Evolutionary conservation across 2,797 vertebrate species (phyloP), one percentile per base, ranked within the genome.

Genomic region (Borostomias antarcticus): DNA sequence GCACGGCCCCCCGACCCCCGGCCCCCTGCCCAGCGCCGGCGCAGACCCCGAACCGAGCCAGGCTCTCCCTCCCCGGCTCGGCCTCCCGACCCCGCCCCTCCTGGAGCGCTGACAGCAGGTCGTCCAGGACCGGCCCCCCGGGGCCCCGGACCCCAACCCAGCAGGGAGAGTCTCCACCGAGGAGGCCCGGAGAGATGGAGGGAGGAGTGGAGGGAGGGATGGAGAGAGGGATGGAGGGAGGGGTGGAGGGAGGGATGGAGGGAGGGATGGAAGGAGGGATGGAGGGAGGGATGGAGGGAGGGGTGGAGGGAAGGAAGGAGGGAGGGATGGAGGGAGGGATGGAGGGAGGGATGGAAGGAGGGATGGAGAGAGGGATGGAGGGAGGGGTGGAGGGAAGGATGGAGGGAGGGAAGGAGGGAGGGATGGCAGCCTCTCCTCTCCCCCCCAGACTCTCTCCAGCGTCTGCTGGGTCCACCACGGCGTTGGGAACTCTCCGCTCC

Each of bases 1-100:
- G 70, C 9, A 64, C 59, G 0, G 61, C 53, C n/a, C n/a, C n/a
- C n/a, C n/a, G 30, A 4, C 26, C 5, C 5, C 32, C 7, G 70
- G n/a, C 0, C 69, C 59, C 7, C 28, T 58, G 1, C 69, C 68
- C 0, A 77, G 63, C 0, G 1, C 21, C 0, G 54, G 7, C n/a
- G 74, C 92, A 92, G 66, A 89, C 26, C 59, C 89, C 91, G 66
- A 92, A 89, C 28, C 26, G 47, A 35, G 78, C 2, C 58, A 78
- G 45, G 25, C 64, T 81, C 48, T 33, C 30, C 60, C 69, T 77
- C 5, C 62, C 58, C 35, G 69, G 69, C n/a, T 80, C 75, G 0
- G 59, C 19, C 0, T 73, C 70, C 0, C 50, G 32, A 48, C 53
- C 73, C 48, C 66, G 61, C 29, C 33, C 62, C 7, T 86, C 77